phyloP scores from a whole-genome alignment of 2,113 vertebrate genomes.

The Odocoileus hemionus region DNA sequence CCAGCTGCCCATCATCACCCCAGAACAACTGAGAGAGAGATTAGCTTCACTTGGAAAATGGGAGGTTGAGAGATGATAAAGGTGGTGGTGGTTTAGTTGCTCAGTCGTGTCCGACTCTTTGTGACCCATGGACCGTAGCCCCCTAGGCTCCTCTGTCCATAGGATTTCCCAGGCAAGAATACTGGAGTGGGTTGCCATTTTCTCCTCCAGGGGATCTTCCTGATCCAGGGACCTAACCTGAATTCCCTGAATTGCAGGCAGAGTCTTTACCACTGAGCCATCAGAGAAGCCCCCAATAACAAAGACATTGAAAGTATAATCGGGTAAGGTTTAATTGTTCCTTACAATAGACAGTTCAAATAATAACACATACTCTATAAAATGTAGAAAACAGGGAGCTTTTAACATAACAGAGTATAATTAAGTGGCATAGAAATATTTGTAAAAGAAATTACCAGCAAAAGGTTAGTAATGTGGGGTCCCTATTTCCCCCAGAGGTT shows the following conservation, averaged over 20 bases:
- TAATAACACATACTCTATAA: not conserved
- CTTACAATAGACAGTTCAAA: not conserved
- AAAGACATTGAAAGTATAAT: not conserved
- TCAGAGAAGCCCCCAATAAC: not conserved
- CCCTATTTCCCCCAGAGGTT: not conserved
- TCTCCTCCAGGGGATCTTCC: not conserved
- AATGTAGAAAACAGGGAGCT: not conserved
- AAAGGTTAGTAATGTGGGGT: not conserved
- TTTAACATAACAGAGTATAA: not conserved
- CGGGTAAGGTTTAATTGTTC: constrained; percentile 11
- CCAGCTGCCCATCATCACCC: not conserved
- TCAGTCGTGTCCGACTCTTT: not conserved
- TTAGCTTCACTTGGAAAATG: constrained; percentile 33
- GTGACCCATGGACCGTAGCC: not conserved
- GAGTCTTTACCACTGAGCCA: not conserved
- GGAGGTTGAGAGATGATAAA: constrained; percentile 14
- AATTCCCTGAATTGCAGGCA: not conserved
- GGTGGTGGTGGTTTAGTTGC: not conserved
- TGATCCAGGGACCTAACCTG: not conserved
- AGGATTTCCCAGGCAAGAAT: not conserved
- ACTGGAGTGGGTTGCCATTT: not conserved
- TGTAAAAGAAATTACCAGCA: not conserved
- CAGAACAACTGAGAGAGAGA: not conserved
- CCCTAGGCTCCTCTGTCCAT: not conserved
- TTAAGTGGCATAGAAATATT: not conserved